A percentile compares a stretch with the other conserved stretches of the same genome.
Conservation (phyloP, 2,113 vertebrate genomes). For the Takifugu bimaculatus region DNA sequence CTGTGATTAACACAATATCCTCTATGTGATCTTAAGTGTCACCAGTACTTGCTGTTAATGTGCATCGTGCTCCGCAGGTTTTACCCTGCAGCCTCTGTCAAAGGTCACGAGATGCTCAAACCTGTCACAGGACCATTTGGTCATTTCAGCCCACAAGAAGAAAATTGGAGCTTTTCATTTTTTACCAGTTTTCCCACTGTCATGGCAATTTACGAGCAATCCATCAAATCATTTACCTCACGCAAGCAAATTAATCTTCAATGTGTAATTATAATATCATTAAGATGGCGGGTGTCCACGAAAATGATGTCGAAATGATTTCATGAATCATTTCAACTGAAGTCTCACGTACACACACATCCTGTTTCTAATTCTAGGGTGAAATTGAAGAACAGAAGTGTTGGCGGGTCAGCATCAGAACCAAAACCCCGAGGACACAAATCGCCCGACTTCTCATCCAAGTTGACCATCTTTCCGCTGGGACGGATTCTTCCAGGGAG, state of each 20-base stretch:
- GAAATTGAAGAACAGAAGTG: neutral
- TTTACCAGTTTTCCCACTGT: constrained; percentile 14
- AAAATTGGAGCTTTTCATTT: constrained; percentile 7
- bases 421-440: neutral
- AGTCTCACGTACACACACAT: neutral
- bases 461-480: neutral
- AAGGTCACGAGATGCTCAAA: neutral
- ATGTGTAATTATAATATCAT: constrained; percentile 54
- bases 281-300: constrained; percentile 42
- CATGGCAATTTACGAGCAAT: constrained; percentile 46
- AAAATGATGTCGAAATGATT: constrained; percentile 49
- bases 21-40: constrained; percentile 30
- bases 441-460: neutral
- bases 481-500: constrained; percentile 1
- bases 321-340: constrained; percentile 52
- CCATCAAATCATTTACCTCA: constrained; percentile 50
- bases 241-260: constrained; percentile 50
- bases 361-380: neutral
- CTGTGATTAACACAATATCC: constrained; percentile 32
- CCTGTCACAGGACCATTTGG: neutral
- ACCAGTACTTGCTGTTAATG: constrained; percentile 13
- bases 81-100: neutral
- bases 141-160: constrained; percentile 23
- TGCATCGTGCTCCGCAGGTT: neutral
- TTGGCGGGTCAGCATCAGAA: neutral